Evolutionary conservation across 53 echinoderm and acorn worm species (phyloP), one percentile per base, ranked within the genome.

Genomic region (Glandiceps talaboti): DNA sequence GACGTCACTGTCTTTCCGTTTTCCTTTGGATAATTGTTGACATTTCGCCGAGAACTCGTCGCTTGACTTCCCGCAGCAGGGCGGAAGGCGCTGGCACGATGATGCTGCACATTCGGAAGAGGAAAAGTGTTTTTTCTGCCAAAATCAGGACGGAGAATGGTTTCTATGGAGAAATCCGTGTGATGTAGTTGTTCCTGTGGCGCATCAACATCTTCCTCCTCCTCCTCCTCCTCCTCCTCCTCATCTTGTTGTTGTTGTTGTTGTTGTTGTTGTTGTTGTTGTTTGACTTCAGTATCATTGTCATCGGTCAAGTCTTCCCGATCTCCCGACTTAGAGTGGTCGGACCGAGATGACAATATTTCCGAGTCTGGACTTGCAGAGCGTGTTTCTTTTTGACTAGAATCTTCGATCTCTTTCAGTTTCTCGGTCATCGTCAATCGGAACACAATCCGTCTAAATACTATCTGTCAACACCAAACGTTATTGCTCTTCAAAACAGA

Each of bases 131-230:
- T n/a, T 45, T 45, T 45, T 28, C 83, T 33, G 75, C 89, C 89
- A 73, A 89, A 89, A 80, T 85, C 89, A 79, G 89, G 89, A 29
- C 89, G 85, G 64, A 99, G 89, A 74, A 99, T 99, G 76, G 91
- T 99, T 26, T 99, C 99, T 85, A 99, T 99, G 83, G 87, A 91
- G 84, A 99, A 99, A 87, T 99, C 91, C 0, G 99, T 99, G 20
- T 45, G 64, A 12, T 45, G 64, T 12, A 12, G 6, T 20, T 45
- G 64, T 45, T 45, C 64, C 6, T 45, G 64, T 12, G 6, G 6
- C 6, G 6, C 64, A 6, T 45, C 64, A 6, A 12, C 64, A 12
- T 6, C 64, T 12, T 45, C 64, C 20, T 45, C 64, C 20, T 20
- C 64, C 64, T 45, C 64, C 64, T 12, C 20, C 64, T 45, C 64